Evolutionary conservation across 2,888 invertebrate species (phyloP).

Genomic region (Azorinus chamasolen): DNA sequence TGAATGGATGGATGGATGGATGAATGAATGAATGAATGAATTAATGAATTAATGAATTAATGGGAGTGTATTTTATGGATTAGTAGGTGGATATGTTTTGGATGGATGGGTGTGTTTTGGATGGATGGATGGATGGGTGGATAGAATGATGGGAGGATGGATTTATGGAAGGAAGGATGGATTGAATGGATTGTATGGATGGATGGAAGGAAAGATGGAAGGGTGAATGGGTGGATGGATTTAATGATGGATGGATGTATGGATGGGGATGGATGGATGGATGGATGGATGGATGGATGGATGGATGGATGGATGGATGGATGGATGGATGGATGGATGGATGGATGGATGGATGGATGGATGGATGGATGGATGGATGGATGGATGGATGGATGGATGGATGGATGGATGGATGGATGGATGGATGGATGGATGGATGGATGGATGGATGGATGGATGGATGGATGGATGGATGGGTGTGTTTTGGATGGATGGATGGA

Average conservation of each 20-base stretch:
- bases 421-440: slow-evolving; percentile 10
- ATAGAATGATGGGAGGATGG: too few relatives aligned
- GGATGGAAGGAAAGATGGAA: too few relatives aligned
- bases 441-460: slow-evolving; percentile 5
- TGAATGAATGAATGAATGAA: too few relatives aligned
- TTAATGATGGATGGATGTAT: slow-evolving; percentile 8
- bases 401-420: slow-evolving; percentile 4
- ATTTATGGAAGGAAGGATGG: too few relatives aligned
- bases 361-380: neutral
- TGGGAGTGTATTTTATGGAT: too few relatives aligned
- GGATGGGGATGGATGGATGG: slow-evolving; percentile 6
- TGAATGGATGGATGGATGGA: too few relatives aligned
- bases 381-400: slow-evolving; percentile 9
- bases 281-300: slow-evolving; percentile 9
- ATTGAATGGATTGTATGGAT: too few relatives aligned
- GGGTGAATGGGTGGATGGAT: too few relatives aligned
- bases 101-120: too few relatives aligned
- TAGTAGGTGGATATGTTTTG: too few relatives aligned
- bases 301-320: slow-evolving; percentile 5
- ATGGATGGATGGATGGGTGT: slow-evolving; percentile 17
- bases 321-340: slow-evolving; percentile 5
- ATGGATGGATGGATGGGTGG: too few relatives aligned
- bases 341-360: slow-evolving; percentile 10
- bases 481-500: slow-evolving; percentile 3
- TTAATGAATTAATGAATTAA: too few relatives aligned